Percentiles rank a stretch among this genome's conserved stretches.
These are phyloP conservation scores for Kuschelorhynchus macadamiae DNA, from an alignment of 2,888 invertebrate species.

Conservation along the genomic window DNA sequence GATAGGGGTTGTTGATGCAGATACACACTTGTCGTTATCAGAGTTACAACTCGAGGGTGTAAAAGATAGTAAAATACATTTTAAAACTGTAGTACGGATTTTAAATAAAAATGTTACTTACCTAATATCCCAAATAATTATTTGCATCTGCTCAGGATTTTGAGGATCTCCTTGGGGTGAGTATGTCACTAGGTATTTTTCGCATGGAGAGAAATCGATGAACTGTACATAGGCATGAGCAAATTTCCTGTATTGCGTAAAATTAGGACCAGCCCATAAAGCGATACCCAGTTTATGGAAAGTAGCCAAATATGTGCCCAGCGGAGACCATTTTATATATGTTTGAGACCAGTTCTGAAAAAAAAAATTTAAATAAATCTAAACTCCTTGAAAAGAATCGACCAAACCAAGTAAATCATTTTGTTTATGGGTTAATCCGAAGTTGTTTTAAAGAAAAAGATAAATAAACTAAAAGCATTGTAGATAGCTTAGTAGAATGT, in stretches of 20 bases:
- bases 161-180: conserved; percentile 82
- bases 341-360: conserved; percentile 94
- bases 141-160: conserved; percentile 81
- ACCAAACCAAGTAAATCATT: too few species aligned
- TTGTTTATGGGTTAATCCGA: too few species aligned
- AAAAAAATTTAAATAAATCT: too few species aligned
- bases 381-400: too few species aligned
- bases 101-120: conserved; percentile 61
- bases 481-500: too few species aligned
- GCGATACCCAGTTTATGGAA: conserved; percentile 97
- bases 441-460: too few species aligned
- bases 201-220: conserved; percentile 98
- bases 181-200: conserved; percentile 96
- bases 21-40: too few species aligned
- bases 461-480: too few species aligned
- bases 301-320: conserved; percentile 96
- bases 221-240: conserved; percentile 92
- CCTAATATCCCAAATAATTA: conserved; percentile 97
- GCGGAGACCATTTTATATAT: conserved; percentile 97
- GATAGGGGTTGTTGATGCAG: too few species aligned
- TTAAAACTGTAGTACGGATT: too few species aligned
- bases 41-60: too few species aligned
- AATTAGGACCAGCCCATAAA: conserved; percentile 96
- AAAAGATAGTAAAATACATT: too few species aligned
- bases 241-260: conserved; percentile 92